phyloP scores from a whole-genome alignment of 2,888 invertebrate genomes.

The Eilema griseolum region DNA sequence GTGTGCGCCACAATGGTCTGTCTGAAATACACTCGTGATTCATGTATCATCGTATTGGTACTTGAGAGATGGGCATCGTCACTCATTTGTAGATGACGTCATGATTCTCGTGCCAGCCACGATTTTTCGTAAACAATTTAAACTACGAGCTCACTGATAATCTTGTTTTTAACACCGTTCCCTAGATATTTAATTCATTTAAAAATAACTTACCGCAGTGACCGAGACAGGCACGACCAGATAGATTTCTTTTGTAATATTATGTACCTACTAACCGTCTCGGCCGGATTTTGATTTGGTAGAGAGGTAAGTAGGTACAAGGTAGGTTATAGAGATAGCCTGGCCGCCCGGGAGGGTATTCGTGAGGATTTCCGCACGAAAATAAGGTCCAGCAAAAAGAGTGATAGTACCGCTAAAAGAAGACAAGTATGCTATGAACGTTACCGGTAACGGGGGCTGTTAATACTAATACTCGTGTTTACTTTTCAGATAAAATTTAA shows the following conservation, averaged over 20 bases:
- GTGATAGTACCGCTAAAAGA: too few species aligned
- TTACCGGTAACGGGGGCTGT: too few species aligned
- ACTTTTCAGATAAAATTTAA: background rate
- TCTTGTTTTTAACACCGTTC: constrained; percentile 10
- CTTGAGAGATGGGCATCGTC: constrained; percentile 16
- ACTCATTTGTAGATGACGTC: constrained; percentile 24
- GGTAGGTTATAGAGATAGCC: too few species aligned
- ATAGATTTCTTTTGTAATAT: background rate
- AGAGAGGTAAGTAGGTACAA: too few species aligned
- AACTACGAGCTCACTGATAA: constrained; percentile 19
- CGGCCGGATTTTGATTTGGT: background rate
- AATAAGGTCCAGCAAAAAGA: too few species aligned
- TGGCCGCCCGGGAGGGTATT: too few species aligned
- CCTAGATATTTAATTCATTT: background rate
- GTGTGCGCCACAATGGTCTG: constrained; percentile 8
- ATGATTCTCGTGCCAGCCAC: constrained; percentile 13
- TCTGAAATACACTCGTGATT: constrained; percentile 22
- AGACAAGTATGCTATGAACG: too few species aligned
- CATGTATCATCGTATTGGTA: constrained; percentile 8
- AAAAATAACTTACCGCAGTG: constrained; percentile 1
- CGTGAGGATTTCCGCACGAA: too few species aligned
- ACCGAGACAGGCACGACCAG: background rate
- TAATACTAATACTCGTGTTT: too few species aligned
- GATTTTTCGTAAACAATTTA: constrained; percentile 24
- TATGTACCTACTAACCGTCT: background rate